These are phyloP conservation scores for Bombyx mandarina DNA, from an alignment of 1,140 invertebrate genomes.

Conservation along the genomic window DNA sequence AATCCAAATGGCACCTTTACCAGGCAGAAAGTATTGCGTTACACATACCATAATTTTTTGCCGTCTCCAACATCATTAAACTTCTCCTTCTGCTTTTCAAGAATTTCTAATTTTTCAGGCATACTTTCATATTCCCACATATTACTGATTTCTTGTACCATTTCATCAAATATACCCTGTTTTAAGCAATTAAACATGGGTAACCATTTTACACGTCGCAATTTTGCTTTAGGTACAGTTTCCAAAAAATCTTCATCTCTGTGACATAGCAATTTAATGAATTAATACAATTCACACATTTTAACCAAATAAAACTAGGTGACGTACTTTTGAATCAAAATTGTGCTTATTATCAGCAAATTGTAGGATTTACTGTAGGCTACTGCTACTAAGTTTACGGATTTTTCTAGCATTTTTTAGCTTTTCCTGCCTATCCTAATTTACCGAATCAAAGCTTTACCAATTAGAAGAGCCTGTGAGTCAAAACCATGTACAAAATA, in stretches of 20 bases:
- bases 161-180: conserved; percentile 51
- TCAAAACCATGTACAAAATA: no score
- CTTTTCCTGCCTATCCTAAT: no score
- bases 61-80: conserved; percentile 34
- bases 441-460: no score
- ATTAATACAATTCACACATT: neutral
- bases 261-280: conserved; percentile 13
- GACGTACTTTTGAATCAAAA: no score
- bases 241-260: conserved; percentile 62
- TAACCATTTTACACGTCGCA: conserved; percentile 58
- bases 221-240: conserved; percentile 51
- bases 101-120: conserved; percentile 42
- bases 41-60: conserved; percentile 40
- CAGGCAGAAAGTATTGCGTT: no score
- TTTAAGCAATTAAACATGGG: conserved; percentile 60
- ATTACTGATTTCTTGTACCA: conserved; percentile 52
- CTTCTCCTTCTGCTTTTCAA: conserved; percentile 59
- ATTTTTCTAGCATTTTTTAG: no score
- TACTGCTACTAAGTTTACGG: no score
- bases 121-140: conserved; percentile 68
- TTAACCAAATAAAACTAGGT: no score
- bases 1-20: no score
- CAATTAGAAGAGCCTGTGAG: no score
- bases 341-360: no score
- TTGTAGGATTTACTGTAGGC: no score